Evolutionary conservation across 2,888 invertebrate genomes (phyloP).

Genomic region (Tiliacea aurago): DNA sequence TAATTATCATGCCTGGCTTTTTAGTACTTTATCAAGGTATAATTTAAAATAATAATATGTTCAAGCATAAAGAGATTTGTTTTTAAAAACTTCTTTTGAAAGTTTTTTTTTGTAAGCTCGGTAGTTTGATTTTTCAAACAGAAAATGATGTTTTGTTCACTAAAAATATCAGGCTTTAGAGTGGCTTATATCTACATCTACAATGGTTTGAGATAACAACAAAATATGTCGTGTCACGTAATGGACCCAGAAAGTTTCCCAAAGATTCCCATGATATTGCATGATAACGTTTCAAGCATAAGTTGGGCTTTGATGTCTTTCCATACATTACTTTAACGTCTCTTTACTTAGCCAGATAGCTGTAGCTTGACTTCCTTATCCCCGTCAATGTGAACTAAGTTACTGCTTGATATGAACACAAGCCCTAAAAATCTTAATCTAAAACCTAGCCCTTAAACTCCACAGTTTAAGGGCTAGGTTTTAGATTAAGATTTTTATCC

Average conservation of each 20-base stretch:
- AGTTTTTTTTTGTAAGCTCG: background rate
- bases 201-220: background rate
- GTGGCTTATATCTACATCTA: background rate
- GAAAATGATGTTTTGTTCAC: background rate
- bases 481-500: too few species aligned
- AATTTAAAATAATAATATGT: background rate
- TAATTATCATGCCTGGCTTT: conserved; percentile 1
- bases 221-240: background rate
- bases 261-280: background rate
- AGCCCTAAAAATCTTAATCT: background rate
- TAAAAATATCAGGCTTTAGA: background rate
- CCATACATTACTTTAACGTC: background rate
- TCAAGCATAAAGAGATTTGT: too few species aligned
- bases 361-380: background rate
- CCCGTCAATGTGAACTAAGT: background rate
- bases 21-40: background rate
- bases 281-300: background rate
- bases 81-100: background rate
- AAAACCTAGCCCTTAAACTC: too few species aligned
- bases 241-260: background rate
- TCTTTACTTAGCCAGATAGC: background rate
- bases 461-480: too few species aligned
- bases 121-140: background rate
- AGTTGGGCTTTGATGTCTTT: background rate
- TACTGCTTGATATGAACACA: background rate